These are phyloP conservation scores for Caenorhabditis sp. DNA, from an alignment of 2,888 invertebrate species.

Conservation along the genomic window DNA sequence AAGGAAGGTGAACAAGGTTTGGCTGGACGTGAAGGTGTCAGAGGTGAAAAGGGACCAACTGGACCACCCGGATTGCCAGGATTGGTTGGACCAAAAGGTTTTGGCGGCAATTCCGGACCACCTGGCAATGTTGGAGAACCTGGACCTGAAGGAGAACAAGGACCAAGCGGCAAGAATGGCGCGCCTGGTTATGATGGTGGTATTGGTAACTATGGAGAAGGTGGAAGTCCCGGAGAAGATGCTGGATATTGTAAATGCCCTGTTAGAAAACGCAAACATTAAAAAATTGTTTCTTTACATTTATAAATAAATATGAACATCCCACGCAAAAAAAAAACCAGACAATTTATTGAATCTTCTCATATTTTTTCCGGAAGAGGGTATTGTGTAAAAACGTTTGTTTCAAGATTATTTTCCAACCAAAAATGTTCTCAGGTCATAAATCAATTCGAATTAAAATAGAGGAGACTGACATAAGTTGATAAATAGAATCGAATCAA, in stretches of 20 bases:
- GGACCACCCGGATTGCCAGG: conserved; percentile 74
- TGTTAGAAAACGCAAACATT: conserved; percentile 38
- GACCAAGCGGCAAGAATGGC: conserved; percentile 75
- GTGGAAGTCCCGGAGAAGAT: conserved; percentile 69
- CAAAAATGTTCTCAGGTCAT: background rate
- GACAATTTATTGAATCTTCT: background rate
- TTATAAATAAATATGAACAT: background rate
- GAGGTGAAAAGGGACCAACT: conserved; percentile 72
- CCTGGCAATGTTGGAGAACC: conserved; percentile 77
- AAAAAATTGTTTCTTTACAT: background rate
- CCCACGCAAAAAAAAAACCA: background rate
- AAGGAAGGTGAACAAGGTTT: conserved; percentile 58
- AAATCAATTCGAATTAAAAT: background rate
- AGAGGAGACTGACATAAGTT: background rate
- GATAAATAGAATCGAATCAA: background rate
- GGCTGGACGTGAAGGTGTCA: conserved; percentile 71
- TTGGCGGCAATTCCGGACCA: conserved; percentile 72
- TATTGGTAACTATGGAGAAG: conserved; percentile 70
- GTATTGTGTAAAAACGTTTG: background rate
- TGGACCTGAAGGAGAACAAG: conserved; percentile 75
- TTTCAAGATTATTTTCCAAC: background rate
- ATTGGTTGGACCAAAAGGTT: conserved; percentile 70
- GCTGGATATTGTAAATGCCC: conserved; percentile 57
- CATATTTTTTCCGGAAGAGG: too few relatives aligned
- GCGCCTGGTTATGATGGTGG: conserved; percentile 69